Base-by-base conservation (phyloP, 2,113 vertebrate species). In the Mormoops blainvillei region DNA sequence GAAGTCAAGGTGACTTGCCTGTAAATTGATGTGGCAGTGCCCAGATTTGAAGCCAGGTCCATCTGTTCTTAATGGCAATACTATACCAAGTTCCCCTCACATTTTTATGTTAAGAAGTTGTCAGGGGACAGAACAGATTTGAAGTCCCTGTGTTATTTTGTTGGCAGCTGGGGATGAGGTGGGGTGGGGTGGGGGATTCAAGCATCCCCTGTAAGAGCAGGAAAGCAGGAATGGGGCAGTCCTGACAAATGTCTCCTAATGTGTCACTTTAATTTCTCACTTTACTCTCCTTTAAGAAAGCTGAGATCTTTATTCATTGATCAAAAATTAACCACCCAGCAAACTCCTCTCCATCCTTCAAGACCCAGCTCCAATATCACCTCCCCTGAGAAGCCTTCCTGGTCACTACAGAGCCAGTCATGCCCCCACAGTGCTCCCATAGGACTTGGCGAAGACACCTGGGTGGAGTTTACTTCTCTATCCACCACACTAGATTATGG, bases 401-500 rank as follows among this genome's bases (percentile, higher is more conserved):
- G 16, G 14, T 65, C 11, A 45, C 71, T 45, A 19, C 20, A 83
- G 19, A 71, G 33, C 24, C 11, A 71, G 73, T 11, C 16, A 48
- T 1, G 24, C 10, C 38, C 3, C 18, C 33, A n/a, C 0, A 0
- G 56, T n/a, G 45, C 63, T 61, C 9, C 12, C 12, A 16, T 0
- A 48, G 70, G 65, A 68, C 14, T 28, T 43, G 52, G 11, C 26
- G 12, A 56, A 48, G 50, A 50, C 36, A 26, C 10, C 87, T 33
- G 1, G 41, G 19, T 15, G 20, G 43, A 68, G 13, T 68, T 54
- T 43, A 33, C 6, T 48, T 65, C 12, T n/a, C 65, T 28, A 0
- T 54, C 9, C 20, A 33, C 43, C 38, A 31, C 14, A 15, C n/a
- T 31, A 31, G 45, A 71, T 0, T 24, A 11, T 18, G 20, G 54